Evolutionary conservation across 1,140 invertebrate species (phyloP).

Genomic region (Zaprionus davidi): DNA sequence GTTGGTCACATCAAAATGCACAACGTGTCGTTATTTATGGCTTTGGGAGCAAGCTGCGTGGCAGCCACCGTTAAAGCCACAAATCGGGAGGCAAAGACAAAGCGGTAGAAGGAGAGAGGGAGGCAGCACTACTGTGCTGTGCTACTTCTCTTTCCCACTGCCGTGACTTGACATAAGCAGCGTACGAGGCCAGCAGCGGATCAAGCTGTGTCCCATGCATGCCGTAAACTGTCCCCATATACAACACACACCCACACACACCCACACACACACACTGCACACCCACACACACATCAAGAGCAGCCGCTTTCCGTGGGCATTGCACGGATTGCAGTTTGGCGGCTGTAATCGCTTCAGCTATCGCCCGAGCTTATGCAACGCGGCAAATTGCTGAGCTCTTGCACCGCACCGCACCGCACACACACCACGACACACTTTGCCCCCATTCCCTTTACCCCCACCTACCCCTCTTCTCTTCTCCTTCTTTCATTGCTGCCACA

Average conservation of each 20-base stretch:
- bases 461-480: not conserved
- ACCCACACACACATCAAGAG: not conserved
- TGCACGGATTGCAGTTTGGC: constrained; percentile 45
- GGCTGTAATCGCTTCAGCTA: constrained; percentile 38
- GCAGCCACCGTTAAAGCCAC: constrained; percentile 39
- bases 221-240: constrained; percentile 25
- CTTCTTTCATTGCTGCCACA: not conserved
- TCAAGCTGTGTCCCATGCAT: constrained; percentile 36
- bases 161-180: constrained; percentile 37
- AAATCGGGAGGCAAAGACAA: constrained; percentile 15
- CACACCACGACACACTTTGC: constrained; percentile 13
- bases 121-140: not conserved
- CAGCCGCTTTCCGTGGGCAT: constrained; percentile 17
- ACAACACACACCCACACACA: constrained; percentile 17
- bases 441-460: not conserved
- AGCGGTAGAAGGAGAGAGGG: not conserved
- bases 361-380: constrained; percentile 50
- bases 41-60: constrained; percentile 35
- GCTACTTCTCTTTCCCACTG: not conserved
- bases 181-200: constrained; percentile 27
- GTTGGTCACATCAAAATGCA: constrained; percentile 71
- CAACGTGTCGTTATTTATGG: constrained; percentile 77
- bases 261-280: constrained; percentile 1
- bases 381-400: constrained; percentile 49
- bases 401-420: constrained; percentile 15